phyloP scores from a whole-genome alignment of 2,113 vertebrate species.

The Psilopsiagon aurifrons region DNA sequence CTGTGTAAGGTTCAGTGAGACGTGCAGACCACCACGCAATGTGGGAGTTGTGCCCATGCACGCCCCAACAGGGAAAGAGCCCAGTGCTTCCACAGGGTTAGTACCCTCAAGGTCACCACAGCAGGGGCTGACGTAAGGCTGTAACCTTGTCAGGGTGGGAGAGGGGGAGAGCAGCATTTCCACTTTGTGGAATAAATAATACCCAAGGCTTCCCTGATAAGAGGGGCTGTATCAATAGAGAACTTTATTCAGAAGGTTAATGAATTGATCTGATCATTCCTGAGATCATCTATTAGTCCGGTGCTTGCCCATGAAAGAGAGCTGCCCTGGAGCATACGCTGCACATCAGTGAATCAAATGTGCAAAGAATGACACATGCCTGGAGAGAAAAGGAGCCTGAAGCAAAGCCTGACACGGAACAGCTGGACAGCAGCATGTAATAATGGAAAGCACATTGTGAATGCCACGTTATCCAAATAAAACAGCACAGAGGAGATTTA shows the following conservation, averaged over 20 bases:
- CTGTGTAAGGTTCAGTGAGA: not conserved
- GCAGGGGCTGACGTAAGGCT: slow-evolving; percentile 56
- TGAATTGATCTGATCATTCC: slow-evolving; percentile 62
- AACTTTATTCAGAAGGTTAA: slow-evolving; percentile 61
- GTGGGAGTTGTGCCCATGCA: not conserved
- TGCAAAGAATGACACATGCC: slow-evolving; percentile 46
- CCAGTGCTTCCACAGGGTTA: slow-evolving; percentile 25
- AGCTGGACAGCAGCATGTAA: slow-evolving; percentile 57
- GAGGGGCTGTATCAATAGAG: slow-evolving; percentile 44
- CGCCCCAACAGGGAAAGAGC: not conserved
- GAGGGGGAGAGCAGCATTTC: slow-evolving; percentile 41
- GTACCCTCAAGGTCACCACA: slow-evolving; percentile 41
- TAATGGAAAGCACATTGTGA: slow-evolving; percentile 41
- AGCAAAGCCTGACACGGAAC: slow-evolving; percentile 59
- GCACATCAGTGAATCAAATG: slow-evolving; percentile 39
- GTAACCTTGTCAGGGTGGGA: slow-evolving; percentile 60
- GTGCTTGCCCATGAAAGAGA: slow-evolving; percentile 48
- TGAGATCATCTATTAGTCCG: slow-evolving; percentile 61
- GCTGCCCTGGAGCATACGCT: slow-evolving; percentile 19
- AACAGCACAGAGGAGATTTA: slow-evolving; percentile 37
- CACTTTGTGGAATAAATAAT: slow-evolving; percentile 67
- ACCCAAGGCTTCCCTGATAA: slow-evolving; percentile 67
- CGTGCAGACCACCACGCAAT: slow-evolving; percentile 7
- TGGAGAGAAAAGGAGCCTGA: slow-evolving; percentile 44
- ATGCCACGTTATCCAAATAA: slow-evolving; percentile 34